Conservation (phyloP, 1,140 invertebrate species). For the Octopus bimaculoides region DNA sequence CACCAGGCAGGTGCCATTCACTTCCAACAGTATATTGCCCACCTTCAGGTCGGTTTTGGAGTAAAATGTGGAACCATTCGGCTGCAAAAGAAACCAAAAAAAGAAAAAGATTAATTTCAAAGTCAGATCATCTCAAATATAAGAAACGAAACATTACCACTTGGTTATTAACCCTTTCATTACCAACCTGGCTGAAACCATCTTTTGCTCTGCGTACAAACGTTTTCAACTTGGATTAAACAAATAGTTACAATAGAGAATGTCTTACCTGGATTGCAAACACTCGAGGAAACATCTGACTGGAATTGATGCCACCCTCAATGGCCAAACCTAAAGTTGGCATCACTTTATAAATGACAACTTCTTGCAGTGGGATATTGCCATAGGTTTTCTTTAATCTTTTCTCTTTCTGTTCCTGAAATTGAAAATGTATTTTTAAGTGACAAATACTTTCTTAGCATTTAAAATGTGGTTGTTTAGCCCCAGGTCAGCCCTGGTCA, state of each 20-base stretch:
- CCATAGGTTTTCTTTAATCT: slow-evolving; percentile 36
- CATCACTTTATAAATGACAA: slow-evolving; percentile 73
- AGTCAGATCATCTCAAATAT: too few relatives aligned
- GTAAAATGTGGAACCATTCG: slow-evolving; percentile 88
- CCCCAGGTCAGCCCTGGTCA: too few relatives aligned
- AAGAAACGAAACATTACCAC: not conserved
- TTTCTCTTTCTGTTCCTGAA: not conserved
- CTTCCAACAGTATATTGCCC: slow-evolving; percentile 89
- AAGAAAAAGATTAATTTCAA: not conserved
- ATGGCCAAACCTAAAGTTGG: slow-evolving; percentile 93
- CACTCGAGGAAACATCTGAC: slow-evolving; percentile 88
- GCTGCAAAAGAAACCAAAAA: slow-evolving; percentile 62
- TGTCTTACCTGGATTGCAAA: slow-evolving; percentile 90
- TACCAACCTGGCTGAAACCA: too few relatives aligned
- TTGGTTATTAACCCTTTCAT: not conserved
- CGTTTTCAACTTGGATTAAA: too few relatives aligned
- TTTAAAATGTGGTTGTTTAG: too few relatives aligned
- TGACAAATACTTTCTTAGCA: too few relatives aligned
- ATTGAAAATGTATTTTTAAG: not conserved
- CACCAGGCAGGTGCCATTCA: slow-evolving; percentile 84
- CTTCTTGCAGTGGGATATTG: slow-evolving; percentile 36
- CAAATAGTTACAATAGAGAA: not conserved
- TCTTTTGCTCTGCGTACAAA: too few relatives aligned
- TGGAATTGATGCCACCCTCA: slow-evolving; percentile 92
- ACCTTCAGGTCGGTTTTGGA: slow-evolving; percentile 82